A percentile compares a stretch with the other conserved stretches of the same genome.
Evolutionary conservation across 2,888 invertebrate species (phyloP).

Genomic region (Strigamia transsilvanica): DNA sequence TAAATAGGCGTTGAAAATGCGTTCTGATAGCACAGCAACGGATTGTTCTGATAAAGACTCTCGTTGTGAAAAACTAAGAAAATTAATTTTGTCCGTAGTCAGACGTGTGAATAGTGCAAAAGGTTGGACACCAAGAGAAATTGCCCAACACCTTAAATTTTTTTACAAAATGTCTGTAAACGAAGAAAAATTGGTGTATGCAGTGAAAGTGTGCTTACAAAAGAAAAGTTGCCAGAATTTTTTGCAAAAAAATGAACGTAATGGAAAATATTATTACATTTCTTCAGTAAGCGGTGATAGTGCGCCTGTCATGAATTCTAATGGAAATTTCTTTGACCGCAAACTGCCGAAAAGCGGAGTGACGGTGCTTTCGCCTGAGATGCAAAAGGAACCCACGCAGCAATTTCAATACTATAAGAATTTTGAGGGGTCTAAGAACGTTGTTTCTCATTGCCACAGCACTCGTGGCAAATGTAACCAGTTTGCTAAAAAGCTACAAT

Average conservation of each 20-base stretch:
- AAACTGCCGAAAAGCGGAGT: no score
- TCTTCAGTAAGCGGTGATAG: no score
- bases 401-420: no score
- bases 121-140: slow-evolving; percentile 2
- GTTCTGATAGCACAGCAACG: not conserved
- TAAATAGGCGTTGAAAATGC: not conserved
- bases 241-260: not conserved
- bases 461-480: no score
- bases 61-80: not conserved
- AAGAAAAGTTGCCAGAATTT: not conserved
- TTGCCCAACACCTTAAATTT: not conserved
- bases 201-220: not conserved
- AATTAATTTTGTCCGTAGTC: not conserved
- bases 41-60: not conserved
- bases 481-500: no score
- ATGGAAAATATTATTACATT: not conserved
- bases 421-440: no score
- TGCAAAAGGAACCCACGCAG: no score
- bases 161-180: not conserved
- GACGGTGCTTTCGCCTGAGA: no score
- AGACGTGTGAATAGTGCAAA: not conserved
- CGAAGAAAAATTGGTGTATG: not conserved
- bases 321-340: no score
- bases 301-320: no score
- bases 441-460: no score